Base-by-base conservation (phyloP, 1,140 invertebrate genomes). In the Heterodera schachtii region DNA sequence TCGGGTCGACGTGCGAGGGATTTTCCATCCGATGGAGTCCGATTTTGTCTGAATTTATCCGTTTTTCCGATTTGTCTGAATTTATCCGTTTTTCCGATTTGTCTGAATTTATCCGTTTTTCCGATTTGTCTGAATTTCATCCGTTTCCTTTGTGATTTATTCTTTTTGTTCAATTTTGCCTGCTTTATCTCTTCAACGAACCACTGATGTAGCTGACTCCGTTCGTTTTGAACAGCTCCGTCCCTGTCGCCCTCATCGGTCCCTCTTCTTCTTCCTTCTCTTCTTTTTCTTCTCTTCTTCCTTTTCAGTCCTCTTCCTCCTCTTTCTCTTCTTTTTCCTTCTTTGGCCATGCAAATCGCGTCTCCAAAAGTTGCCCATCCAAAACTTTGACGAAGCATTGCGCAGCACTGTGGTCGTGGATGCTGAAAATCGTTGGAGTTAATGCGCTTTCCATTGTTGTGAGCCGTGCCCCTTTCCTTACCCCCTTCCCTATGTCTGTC, bases 1-100 rank as follows among this genome's bases (percentile, higher is more conserved):
- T 94, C 3, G 93, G 92, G 85, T 97, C 94, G 0, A 93, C 92
- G 87, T 96, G 94, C 44, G 95, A 96, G 0, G 94, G 92, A 90
- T 99, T 99, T 92, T 97, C 96, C 79, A 99, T 95, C 3, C 97
- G 93, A 91, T 99, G 97, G 6, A 99, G 92, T 1, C 97, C 97
- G 80, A 98, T 90, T 0, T 94, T 93, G 52, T 9, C 52, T 16
- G 52, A 8, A 8, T 8, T 11, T 16, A 11, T 70, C 67, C 9
- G 4, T 70, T 70, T 69, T 69, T 70, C 19, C 67, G 31, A 31
- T 31, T 31, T 31, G 31, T 31, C 31, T 31, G 31, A 31, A 31
- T 31, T 31, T 31, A 31, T 31, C 31, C 31, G 31, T 31, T 31
- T 31, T 31, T 31, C 31, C 31, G 31, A 1, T 31, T 31, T 31